Evolutionary conservation across 1,140 invertebrate species (phyloP).

Genomic region (Mizuhopecten yessoensis): DNA sequence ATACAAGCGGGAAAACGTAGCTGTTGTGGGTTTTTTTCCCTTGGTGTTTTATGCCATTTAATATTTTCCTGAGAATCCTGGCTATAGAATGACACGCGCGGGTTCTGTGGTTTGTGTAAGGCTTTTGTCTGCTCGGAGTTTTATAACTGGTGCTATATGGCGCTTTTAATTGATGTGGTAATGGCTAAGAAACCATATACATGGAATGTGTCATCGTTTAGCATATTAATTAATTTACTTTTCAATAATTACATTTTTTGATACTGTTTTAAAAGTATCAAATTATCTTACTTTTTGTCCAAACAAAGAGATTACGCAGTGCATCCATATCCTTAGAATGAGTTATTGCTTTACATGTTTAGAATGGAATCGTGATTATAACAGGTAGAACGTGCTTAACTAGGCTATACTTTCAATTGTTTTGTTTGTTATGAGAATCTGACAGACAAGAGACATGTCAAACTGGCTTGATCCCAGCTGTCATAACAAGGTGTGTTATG

Average conservation of each 20-base stretch:
- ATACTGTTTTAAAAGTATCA: background rate
- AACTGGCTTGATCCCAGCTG: too few relatives aligned
- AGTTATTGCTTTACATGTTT: background rate
- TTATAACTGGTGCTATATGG: background rate
- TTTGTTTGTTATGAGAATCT: background rate
- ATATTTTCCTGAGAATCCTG: background rate
- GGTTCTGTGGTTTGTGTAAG: constrained; percentile 1
- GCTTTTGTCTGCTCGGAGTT: background rate
- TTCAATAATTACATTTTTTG: background rate
- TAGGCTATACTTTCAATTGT: background rate
- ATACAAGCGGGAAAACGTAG: background rate
- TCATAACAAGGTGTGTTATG: too few relatives aligned
- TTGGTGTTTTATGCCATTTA: constrained; percentile 10
- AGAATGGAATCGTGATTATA: background rate
- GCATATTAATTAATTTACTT: constrained; percentile 29
- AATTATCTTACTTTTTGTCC: background rate
- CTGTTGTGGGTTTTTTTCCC: background rate
- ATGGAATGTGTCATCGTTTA: background rate
- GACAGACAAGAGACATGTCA: background rate
- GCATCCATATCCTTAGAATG: background rate
- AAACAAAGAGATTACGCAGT: background rate
- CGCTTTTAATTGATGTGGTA: background rate
- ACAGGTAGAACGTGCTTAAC: background rate
- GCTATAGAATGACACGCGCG: background rate
- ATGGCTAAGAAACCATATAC: constrained; percentile 14